Conservation (phyloP, 37 sponge, comb jelly and placozoan genomes). For the Beroe forskalii region DNA sequence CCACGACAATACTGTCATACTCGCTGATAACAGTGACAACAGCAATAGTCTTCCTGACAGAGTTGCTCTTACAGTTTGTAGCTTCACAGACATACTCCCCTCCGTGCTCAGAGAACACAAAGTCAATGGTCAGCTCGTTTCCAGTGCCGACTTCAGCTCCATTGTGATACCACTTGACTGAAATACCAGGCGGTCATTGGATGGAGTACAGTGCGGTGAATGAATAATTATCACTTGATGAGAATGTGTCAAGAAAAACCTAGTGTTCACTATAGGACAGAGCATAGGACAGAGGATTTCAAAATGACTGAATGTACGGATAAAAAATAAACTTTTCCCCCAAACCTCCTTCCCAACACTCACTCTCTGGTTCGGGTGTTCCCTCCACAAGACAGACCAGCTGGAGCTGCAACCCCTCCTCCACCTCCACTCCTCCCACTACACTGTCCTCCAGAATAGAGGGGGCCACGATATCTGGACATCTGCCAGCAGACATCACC, state of each 20-base stretch:
- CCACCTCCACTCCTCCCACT: neutral
- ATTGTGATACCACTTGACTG: conserved; percentile 5
- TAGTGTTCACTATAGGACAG: too few relatives aligned
- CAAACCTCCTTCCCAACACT: neutral
- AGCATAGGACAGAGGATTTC: too few relatives aligned
- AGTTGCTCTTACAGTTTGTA: conserved; percentile 11
- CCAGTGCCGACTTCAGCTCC: neutral
- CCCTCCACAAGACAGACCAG: neutral
- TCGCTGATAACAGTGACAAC: neutral
- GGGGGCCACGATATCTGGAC: neutral
- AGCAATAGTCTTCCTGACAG: neutral
- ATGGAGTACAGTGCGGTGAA: too few relatives aligned
- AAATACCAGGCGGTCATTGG: neutral
- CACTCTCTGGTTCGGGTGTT: neutral
- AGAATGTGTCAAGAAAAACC: too few relatives aligned
- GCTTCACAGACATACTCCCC: conserved; percentile 20
- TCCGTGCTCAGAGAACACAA: neutral
- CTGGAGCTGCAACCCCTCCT: neutral
- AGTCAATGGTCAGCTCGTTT: neutral
- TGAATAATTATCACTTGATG: too few relatives aligned
- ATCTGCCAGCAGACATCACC: conserved; percentile 2
- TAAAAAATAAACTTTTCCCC: too few relatives aligned
- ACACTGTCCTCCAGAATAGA: neutral
- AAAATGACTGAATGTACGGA: too few relatives aligned
- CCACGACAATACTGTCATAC: neutral